Conservation (phyloP, 37 sponge, comb jelly and placozoan genomes). For the Geodia barretti region DNA sequence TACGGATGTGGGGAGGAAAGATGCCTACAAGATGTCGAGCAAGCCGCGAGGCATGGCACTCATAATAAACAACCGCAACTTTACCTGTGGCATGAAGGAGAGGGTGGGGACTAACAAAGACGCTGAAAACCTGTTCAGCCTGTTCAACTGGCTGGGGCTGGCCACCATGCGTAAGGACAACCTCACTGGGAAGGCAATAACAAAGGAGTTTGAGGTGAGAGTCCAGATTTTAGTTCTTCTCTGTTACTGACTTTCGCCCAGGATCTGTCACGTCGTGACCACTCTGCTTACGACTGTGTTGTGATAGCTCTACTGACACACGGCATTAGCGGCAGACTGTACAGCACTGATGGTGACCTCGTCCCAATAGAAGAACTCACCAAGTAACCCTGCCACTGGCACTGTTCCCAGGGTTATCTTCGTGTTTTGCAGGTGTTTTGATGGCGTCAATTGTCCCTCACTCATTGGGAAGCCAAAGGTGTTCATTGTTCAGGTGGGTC, state of each 20-base stretch:
- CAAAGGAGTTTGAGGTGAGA: conserved; percentile 1
- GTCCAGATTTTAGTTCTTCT: neutral
- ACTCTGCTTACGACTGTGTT: conserved; percentile 61
- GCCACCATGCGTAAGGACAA: conserved; percentile 50
- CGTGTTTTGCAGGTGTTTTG: conserved; percentile 49
- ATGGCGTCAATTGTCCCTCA: conserved; percentile 70
- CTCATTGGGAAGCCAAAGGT: conserved; percentile 91
- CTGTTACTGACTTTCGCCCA: neutral
- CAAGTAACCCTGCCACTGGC: conserved; percentile 1
- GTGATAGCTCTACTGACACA: conserved; percentile 75
- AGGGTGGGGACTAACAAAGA: conserved; percentile 75
- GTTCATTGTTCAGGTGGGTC: conserved; percentile 76
- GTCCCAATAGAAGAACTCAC: conserved; percentile 58
- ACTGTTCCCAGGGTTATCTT: too few species aligned
- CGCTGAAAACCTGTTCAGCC: conserved; percentile 41
- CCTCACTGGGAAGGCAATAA: conserved; percentile 39
- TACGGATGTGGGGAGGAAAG: conserved; percentile 26
- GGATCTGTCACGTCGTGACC: conserved; percentile 49
- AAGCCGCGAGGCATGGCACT: conserved; percentile 65
- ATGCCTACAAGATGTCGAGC: conserved; percentile 64
- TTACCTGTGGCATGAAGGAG: conserved; percentile 73
- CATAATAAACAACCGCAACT: conserved; percentile 80
- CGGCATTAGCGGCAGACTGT: conserved; percentile 72
- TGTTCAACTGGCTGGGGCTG: conserved; percentile 59
- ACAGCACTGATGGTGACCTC: conserved; percentile 85